Percentiles rank a stretch among this genome's conserved stretches.
phyloP scores from a whole-genome alignment of 1,140 invertebrate species.

The Saccostrea echinata region DNA sequence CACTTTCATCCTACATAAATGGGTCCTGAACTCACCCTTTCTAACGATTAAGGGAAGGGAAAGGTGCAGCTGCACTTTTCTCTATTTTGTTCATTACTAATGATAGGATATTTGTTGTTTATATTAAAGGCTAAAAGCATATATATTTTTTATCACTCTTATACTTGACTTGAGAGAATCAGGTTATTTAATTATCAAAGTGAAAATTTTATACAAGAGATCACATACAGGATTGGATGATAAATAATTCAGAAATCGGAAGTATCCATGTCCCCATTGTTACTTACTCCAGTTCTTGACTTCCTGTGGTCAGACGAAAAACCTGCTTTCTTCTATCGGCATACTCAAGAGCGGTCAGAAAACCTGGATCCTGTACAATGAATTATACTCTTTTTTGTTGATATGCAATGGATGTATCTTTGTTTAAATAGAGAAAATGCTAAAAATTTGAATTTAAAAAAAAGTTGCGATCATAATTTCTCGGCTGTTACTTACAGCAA shows the following conservation, averaged over 20 bases:
- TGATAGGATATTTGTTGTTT: too few relatives aligned
- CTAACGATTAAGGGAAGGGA: too few relatives aligned
- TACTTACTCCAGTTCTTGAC: conserved; percentile 86
- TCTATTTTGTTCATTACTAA: too few relatives aligned
- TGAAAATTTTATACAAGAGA: too few relatives aligned
- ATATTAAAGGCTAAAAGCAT: too few relatives aligned
- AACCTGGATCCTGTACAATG: conserved; percentile 80
- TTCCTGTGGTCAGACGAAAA: conserved; percentile 88
- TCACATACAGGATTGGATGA: too few relatives aligned
- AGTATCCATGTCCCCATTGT: not conserved
- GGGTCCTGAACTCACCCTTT: too few relatives aligned
- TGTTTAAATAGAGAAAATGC: not conserved
- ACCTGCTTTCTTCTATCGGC: conserved; percentile 86
- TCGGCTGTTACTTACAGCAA: conserved; percentile 66
- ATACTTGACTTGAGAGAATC: too few relatives aligned
- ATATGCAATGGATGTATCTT: not conserved
- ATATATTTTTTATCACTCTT: too few relatives aligned
- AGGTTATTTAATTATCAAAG: too few relatives aligned
- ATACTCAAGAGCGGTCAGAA: conserved; percentile 89
- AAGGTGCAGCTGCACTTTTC: too few relatives aligned
- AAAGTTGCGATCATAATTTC: not conserved
- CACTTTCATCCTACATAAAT: too few relatives aligned
- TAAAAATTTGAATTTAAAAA: not conserved
- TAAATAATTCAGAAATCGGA: not conserved
- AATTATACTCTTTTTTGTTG: not conserved